phyloP scores from a whole-genome alignment of 1,140 invertebrate species.

The Sesamia nonagrioides region DNA sequence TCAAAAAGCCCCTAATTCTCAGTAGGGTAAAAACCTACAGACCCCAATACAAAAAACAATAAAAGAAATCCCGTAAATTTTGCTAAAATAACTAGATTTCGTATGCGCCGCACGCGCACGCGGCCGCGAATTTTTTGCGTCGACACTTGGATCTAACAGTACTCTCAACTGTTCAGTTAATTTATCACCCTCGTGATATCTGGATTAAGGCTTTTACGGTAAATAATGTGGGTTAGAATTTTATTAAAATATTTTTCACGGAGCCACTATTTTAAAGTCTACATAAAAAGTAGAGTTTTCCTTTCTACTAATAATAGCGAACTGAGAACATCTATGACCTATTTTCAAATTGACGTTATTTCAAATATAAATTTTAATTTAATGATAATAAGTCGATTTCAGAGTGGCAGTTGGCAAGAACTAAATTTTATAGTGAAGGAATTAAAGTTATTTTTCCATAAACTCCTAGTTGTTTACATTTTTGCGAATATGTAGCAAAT shows the following conservation, averaged over 20 bases:
- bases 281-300: too few species aligned
- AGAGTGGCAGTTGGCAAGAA: too few species aligned
- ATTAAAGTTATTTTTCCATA: too few species aligned
- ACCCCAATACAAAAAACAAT: slow-evolving; percentile 4
- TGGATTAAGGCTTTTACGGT: slow-evolving; percentile 17
- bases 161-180: slow-evolving; percentile 20
- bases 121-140: slow-evolving; percentile 25
- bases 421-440: too few species aligned
- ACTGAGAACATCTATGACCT: too few species aligned
- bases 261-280: too few species aligned
- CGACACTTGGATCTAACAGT: slow-evolving; percentile 17
- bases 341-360: too few species aligned
- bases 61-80: slow-evolving; percentile 16
- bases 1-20: neutral
- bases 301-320: too few species aligned
- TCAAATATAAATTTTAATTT: too few species aligned
- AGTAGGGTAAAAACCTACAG: slow-evolving; percentile 18
- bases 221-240: neutral
- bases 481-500: too few species aligned
- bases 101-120: neutral
- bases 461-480: too few species aligned
- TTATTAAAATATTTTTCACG: neutral
- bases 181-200: slow-evolving; percentile 27
- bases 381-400: too few species aligned
- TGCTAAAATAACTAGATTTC: neutral